Base-by-base conservation (phyloP, 2,113 vertebrate genomes). In the Elachura formosa region DNA sequence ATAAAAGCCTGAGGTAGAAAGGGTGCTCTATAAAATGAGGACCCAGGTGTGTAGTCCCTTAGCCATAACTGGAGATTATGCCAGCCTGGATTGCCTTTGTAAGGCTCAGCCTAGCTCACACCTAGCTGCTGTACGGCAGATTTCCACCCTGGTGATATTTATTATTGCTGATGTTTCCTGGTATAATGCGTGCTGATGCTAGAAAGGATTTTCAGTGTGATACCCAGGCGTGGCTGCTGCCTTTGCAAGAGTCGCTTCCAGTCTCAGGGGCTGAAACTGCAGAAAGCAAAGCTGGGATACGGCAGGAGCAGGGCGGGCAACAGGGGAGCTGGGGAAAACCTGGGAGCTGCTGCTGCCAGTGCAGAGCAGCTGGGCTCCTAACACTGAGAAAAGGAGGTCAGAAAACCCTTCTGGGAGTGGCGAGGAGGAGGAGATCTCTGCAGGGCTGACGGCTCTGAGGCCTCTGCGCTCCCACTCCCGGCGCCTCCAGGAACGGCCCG, bases 401-500 rank as follows among this genome's bases (percentile, higher is more conserved):
- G 51, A 80, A 16, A 28, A 64, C 4, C 55, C 54, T 38, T 0
- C 40, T 43, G 63, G 79, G 40, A 11, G 29, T 63, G 63, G 3
- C 26, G 0, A 9, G 63, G 23, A 46, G 86, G n/a, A 40, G 45
- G 36, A 71, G 71, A n/a, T n/a, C n/a, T n/a, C n/a, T n/a, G n/a
- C n/a, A n/a, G n/a, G n/a, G n/a, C n/a, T n/a, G n/a, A n/a, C n/a
- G n/a, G n/a, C n/a, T n/a, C n/a, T n/a, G n/a, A n/a, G n/a, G n/a
- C n/a, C n/a, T n/a, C n/a, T n/a, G n/a, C n/a, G n/a, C n/a, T n/a
- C n/a, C n/a, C n/a, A n/a, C n/a, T n/a, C n/a, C n/a, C n/a, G 3
- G 80, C 56, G 8, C 34, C 97, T 97, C 97, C 94, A 62, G 95
- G 97, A 97, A 97, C 24, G 54, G 90, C 94, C 67, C 2, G 31